These are phyloP conservation scores for Eilema depressum DNA, from an alignment of 2,888 invertebrate genomes.

Conservation along the genomic window DNA sequence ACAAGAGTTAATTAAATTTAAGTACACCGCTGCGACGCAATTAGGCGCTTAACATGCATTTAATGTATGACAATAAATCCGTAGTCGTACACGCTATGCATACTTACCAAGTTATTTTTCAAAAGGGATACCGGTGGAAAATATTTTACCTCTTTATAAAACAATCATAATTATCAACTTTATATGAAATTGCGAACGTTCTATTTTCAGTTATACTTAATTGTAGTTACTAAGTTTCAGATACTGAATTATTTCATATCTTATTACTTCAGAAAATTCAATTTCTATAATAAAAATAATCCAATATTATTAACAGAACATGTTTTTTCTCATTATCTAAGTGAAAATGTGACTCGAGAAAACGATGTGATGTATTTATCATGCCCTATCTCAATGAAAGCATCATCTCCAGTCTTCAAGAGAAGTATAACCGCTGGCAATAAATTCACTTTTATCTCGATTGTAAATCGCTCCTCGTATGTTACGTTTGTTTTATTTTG, in stretches of 20 bases:
- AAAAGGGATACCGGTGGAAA: no score
- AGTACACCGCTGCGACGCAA: background rate
- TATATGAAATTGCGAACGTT: no score
- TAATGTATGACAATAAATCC: slow-evolving; percentile 8
- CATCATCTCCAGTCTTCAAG: slow-evolving; percentile 53
- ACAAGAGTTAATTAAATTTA: slow-evolving; percentile 10
- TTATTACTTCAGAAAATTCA: background rate
- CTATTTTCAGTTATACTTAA: no score
- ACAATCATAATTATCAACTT: no score
- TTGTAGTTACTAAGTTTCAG: no score
- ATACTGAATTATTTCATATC: no score
- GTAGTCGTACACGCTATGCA: background rate
- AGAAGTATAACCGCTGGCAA: slow-evolving; percentile 37
- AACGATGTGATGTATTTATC: slow-evolving; percentile 50
- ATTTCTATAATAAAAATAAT: background rate
- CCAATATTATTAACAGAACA: background rate
- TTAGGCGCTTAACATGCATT: slow-evolving; percentile 1
- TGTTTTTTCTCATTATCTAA: slow-evolving; percentile 7
- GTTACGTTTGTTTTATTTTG: slow-evolving; percentile 13
- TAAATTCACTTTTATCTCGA: slow-evolving; percentile 45
- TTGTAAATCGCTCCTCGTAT: slow-evolving; percentile 25
- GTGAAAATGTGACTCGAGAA: slow-evolving; percentile 21
- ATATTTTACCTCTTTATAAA: no score
- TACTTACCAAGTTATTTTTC: no score
- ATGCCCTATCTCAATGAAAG: slow-evolving; percentile 54